Evolutionary conservation across 2,797 vertebrate species (phyloP), one percentile per base, ranked within the genome.

Genomic region (Holocentrus rufus): DNA sequence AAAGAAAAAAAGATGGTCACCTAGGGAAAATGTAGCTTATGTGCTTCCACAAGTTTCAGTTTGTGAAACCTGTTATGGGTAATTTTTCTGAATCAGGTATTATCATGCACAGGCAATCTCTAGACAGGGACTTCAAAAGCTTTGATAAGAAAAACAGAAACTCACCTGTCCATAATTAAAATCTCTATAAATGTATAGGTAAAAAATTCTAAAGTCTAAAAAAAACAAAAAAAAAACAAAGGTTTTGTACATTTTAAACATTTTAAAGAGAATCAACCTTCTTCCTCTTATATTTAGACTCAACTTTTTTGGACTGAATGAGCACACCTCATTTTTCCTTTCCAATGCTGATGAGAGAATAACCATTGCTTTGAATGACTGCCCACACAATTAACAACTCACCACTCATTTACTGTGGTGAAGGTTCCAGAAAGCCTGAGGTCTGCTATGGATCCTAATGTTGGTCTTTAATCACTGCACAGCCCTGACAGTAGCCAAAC

Each of bases 391-490:
- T 91, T 89, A 92, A 78, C 87, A 90, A 61, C 83, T 85, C 87
- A 86, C 80, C 88, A 76, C 80, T 86, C 85, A 88, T 91, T 89
- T 85, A 90, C 75, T 65, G 74, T 34, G 59, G 72, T 70, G 81
- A 72, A 85, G 81, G 61, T 80, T 91, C 92, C 90, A 92, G 89
- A 92, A 92, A 90, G 88, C 92, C 89, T 52, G 82, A 85, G 90
- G 91, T 90, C 89, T 89, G 77, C 72, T 83, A 80, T 59, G 81
- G 80, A 89, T 89, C 85, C 64, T 93, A 91, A 93, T 92, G 90
- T 86, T 75, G 84, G 80, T 91, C 81, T 91, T 92, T 91, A 92
- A 91, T 92, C 90, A 92, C 89, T 13, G 59, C 81, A 85, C 67
- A 77, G 85, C 81, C 77, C 77, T 77, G 77, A 85, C 81, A 76